Evolutionary conservation across 1,140 invertebrate genomes (phyloP).

Genomic region (Drosophila willistoni): DNA sequence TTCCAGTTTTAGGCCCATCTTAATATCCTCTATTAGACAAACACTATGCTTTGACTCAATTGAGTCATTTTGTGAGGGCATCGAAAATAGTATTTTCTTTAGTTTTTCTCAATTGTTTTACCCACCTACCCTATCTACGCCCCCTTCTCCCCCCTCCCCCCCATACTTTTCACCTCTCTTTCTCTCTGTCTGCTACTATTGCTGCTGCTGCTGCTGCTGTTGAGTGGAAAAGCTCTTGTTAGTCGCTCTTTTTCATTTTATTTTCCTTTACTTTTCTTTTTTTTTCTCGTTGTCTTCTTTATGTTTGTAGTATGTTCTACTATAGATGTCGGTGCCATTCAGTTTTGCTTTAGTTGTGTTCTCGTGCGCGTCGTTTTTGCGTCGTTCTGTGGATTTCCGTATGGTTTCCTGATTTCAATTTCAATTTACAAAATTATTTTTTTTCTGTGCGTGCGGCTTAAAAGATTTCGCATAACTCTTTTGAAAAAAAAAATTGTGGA

Average conservation of each 20-base stretch:
- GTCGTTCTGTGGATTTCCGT: constrained; percentile 29
- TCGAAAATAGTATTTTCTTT: not conserved
- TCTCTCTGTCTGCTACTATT: not conserved
- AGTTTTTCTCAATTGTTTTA: not conserved
- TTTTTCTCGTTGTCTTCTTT: not conserved
- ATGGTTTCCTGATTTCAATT: constrained; percentile 32
- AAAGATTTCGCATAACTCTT: not conserved
- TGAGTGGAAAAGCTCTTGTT: constrained; percentile 9
- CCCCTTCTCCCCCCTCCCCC: not conserved
- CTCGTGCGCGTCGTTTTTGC: constrained; percentile 55
- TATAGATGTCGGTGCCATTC: constrained; percentile 35
- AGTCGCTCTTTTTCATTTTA: constrained; percentile 3
- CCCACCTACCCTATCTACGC: no score
- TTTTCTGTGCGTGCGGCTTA: constrained; percentile 15
- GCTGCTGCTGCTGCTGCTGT: constrained; percentile 1
- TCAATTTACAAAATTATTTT: constrained; percentile 21
- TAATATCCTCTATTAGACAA: not conserved
- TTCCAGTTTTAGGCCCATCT: no score
- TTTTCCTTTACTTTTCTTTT: constrained; percentile 3
- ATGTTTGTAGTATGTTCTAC: constrained; percentile 1
- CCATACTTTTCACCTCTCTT: not conserved
- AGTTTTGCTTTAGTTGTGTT: constrained; percentile 75
- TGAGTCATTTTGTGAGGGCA: not conserved
- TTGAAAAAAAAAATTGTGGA: not conserved
- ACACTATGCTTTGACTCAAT: not conserved